Percentiles rank a stretch among this genome's conserved stretches.
Evolutionary conservation across 2,888 invertebrate genomes (phyloP).

Genomic region (Eustalomyia histrio): DNA sequence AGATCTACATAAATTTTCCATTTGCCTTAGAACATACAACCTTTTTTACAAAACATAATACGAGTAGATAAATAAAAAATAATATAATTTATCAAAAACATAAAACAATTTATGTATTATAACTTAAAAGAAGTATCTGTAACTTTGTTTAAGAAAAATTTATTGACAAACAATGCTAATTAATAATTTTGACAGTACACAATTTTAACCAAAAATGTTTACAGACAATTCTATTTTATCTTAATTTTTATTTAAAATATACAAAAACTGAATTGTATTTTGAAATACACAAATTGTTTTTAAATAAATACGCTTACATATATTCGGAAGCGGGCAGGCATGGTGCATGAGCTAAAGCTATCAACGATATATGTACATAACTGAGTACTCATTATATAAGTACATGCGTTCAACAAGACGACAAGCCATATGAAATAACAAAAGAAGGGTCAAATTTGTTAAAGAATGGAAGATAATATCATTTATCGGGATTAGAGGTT

Average conservation of each 20-base stretch:
- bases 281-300: too few relatives aligned
- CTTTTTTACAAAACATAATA: constrained; percentile 4
- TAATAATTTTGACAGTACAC: neutral
- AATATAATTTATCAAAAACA: neutral
- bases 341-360: neutral
- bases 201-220: neutral
- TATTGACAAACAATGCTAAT: constrained; percentile 1
- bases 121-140: neutral
- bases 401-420: neutral
- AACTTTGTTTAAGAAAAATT: neutral
- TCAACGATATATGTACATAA: neutral
- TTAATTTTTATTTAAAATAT: too few relatives aligned
- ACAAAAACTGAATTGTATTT: too few relatives aligned
- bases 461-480: constrained; percentile 44
- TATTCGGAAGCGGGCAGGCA: too few relatives aligned
- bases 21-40: constrained; percentile 36
- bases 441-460: constrained; percentile 49
- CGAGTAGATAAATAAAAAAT: neutral
- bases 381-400: neutral
- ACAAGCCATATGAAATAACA: constrained; percentile 12
- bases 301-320: too few relatives aligned
- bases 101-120: constrained; percentile 1
- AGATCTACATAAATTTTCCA: constrained; percentile 52
- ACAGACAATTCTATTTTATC: too few relatives aligned
- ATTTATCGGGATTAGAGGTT: constrained; percentile 62